Evolutionary conservation across 2,113 vertebrate species (phyloP), one percentile per base, ranked within the genome.

Genomic region (Neodon shergylaensis): DNA sequence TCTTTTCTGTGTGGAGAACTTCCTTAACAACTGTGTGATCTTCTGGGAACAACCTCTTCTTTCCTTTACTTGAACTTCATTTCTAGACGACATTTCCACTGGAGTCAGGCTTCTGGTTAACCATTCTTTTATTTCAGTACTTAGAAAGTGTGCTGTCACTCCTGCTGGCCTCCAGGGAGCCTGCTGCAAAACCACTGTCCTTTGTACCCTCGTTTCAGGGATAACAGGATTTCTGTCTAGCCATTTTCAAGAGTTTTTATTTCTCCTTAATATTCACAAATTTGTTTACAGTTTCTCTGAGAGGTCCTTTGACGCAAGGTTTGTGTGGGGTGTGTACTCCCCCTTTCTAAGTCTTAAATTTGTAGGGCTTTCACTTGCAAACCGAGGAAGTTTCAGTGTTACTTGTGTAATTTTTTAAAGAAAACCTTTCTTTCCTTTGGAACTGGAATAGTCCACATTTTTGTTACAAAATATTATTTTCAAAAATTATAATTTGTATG

Each of bases 241-340:
- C 63, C 81, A 42, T 52, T 96, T 89, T 42, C 31, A 93, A 33
- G 78, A 82, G 63, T 44, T 73, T 87, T 88, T 86, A 47, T 68
- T 68, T 77, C 61, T 54, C 83, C 77, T 33, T 68, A 68, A 63
- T 68, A 26, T 93, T 66, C 8, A 65, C 68, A 87, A 87, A n/a
- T 39, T 39, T 76, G 28, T 68, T 87, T 44, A 36, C 33, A 33
- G 24, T 90, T 76, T 92, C 9, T 92, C 36, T 49, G 70, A n/a
- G 39, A 49, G 66, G n/a, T 83, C 79, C 54, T 39, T 28, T 42
- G n/a, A 61, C 26, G 36, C 36, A 58, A 14, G 52, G 79, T 82
- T 7, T 82, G 22, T 58, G 78, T 31, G 12, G 72, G 21, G n/a
- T 22, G 26, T 7, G 58, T 39, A 39, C 61, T 96, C 68, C n/a